These are phyloP conservation scores for Dysidea cf. avara DNA, from an alignment of 37 sponge, comb jelly and placozoan species.

Conservation along the genomic window DNA sequence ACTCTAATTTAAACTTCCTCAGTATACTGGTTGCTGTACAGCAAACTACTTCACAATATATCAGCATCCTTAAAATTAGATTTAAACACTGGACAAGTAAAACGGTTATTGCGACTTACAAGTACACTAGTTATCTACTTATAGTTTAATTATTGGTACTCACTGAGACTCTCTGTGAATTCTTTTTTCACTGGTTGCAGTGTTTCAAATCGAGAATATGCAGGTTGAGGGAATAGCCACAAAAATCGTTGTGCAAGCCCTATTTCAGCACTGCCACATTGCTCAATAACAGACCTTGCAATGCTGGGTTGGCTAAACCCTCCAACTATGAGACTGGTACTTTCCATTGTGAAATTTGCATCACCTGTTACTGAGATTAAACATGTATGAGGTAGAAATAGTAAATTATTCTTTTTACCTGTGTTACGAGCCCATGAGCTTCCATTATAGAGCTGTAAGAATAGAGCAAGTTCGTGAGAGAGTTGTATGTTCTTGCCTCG, in stretches of 20 bases:
- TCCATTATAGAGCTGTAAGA: slow-evolving; percentile 18
- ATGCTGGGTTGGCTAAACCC: slow-evolving; percentile 19
- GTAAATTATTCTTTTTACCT: too few relatives aligned
- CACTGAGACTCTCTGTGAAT: slow-evolving; percentile 16
- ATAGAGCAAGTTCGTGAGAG: slow-evolving; percentile 22
- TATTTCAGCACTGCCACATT: not conserved
- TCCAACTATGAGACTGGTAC: slow-evolving; percentile 15
- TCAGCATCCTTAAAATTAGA: too few relatives aligned
- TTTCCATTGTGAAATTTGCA: slow-evolving; percentile 25
- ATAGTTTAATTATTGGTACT: too few relatives aligned
- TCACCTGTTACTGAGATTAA: slow-evolving; percentile 7
- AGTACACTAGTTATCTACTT: too few relatives aligned
- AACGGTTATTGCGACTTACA: too few relatives aligned
- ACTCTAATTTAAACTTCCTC: too few relatives aligned
- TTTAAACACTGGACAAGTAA: too few relatives aligned
- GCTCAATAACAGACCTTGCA: slow-evolving; percentile 10
- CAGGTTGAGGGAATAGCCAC: slow-evolving; percentile 24
- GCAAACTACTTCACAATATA: too few relatives aligned
- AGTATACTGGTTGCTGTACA: too few relatives aligned
- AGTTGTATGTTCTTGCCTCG: slow-evolving; percentile 1
- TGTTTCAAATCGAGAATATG: not conserved
- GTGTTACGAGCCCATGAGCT: slow-evolving; percentile 13
- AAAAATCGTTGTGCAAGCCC: slow-evolving; percentile 13
- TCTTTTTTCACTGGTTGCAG: slow-evolving; percentile 3
- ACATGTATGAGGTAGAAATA: too few relatives aligned